Evolutionary conservation across 2,113 vertebrate species (phyloP).

Genomic region (Pomatorhinus ruficollis): DNA sequence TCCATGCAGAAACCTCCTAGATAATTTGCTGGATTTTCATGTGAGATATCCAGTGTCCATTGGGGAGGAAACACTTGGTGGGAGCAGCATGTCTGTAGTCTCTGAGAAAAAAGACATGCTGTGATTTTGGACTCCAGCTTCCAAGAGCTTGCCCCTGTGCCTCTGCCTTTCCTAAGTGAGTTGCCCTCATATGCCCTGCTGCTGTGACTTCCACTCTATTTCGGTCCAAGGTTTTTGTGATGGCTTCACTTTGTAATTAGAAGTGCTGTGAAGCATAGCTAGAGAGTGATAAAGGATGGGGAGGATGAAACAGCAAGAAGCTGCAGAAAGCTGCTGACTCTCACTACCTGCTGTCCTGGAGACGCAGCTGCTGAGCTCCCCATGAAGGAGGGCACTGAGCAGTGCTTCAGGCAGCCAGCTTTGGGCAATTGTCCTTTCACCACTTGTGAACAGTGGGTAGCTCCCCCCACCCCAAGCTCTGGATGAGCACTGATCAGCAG

Average conservation of each 20-base stretch:
- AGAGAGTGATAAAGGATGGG: background rate
- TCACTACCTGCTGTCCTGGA: background rate
- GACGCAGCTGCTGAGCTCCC: background rate
- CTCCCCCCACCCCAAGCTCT: background rate
- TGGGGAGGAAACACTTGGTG: background rate
- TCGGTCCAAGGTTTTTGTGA: fast-evolving
- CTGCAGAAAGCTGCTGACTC: background rate
- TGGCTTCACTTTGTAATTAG: background rate
- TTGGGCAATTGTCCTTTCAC: background rate
- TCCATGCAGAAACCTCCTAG: background rate
- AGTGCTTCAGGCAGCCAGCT: background rate
- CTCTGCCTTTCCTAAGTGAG: background rate
- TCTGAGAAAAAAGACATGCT: background rate
- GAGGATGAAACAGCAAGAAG: background rate
- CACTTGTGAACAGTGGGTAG: fast-evolving
- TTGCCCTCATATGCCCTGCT: background rate
- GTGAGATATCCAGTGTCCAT: background rate
- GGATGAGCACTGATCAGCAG: background rate
- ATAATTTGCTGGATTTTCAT: background rate
- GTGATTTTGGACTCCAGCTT: background rate
- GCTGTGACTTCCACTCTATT: background rate
- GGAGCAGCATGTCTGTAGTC: background rate
- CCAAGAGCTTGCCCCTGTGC: background rate
- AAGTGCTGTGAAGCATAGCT: background rate
- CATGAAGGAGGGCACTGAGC: fast-evolving